A percentile compares a stretch with the other conserved stretches of the same genome.
Conservation (phyloP, 2,797 vertebrate species). For the Rallus crepitans region DNA sequence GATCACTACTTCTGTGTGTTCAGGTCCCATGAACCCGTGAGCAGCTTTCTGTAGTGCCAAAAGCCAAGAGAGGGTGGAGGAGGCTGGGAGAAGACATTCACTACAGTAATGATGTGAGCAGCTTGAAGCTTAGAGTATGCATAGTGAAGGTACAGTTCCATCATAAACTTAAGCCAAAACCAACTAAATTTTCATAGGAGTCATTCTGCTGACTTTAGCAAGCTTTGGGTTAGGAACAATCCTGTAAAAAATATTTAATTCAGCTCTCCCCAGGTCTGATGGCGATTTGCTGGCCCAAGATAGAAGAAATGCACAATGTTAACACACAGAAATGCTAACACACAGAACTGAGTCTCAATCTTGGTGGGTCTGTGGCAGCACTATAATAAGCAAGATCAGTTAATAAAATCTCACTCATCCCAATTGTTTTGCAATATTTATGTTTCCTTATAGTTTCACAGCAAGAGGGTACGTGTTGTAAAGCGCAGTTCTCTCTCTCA, state of each 20-base stretch:
- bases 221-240: not conserved
- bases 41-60: not conserved
- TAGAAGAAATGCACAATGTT: not conserved
- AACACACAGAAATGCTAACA: no score
- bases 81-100: not conserved
- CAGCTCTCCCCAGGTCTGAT: not conserved
- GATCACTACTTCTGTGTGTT: not conserved
- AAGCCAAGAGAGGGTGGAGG: not conserved
- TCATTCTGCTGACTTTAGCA: not conserved
- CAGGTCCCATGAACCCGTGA: not conserved
- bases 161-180: not conserved
- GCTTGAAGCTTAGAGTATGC: not conserved
- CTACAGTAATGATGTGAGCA: not conserved
- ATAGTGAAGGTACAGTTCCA: not conserved
- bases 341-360: not conserved
- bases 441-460: not conserved
- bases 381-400: not conserved
- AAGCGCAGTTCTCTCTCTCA: not conserved
- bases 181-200: not conserved
- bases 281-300: not conserved
- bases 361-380: not conserved
- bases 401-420: not conserved
- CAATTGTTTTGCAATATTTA: not conserved
- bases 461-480: not conserved
- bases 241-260: not conserved